Percentiles rank a stretch among this genome's conserved stretches.
These are phyloP conservation scores for Archilochus colubris DNA, from an alignment of 2,113 vertebrate genomes.

Conservation along the genomic window DNA sequence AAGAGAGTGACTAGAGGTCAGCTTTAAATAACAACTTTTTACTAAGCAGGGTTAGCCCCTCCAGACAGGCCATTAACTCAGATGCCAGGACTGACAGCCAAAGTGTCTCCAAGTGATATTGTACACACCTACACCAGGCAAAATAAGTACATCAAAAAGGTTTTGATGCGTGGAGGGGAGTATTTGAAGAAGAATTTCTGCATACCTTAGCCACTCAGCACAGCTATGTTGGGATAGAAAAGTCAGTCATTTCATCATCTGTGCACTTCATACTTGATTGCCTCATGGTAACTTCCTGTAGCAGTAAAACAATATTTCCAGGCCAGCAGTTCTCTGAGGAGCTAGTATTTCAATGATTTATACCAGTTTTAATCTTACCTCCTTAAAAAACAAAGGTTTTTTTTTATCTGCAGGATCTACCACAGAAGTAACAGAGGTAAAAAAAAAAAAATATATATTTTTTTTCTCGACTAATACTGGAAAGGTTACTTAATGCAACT, in stretches of 20 bases:
- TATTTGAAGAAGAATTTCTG: not conserved
- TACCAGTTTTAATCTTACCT: not conserved
- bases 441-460: not conserved
- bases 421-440: not conserved
- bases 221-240: not conserved
- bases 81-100: not conserved
- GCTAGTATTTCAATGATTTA: not conserved
- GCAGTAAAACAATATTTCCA: not conserved
- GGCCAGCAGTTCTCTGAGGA: not conserved
- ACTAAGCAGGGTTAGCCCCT: not conserved
- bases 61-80: not conserved
- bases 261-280: not conserved
- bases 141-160: not conserved
- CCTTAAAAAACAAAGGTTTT: not conserved
- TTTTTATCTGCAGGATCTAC: not conserved
- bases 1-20: not conserved
- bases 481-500: not conserved
- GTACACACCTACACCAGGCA: not conserved
- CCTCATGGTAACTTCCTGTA: not conserved
- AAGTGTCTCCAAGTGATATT: not conserved
- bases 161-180: not conserved
- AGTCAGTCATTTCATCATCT: not conserved
- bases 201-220: not conserved
- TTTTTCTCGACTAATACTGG: not conserved
- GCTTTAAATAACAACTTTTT: not conserved